These are phyloP conservation scores for Stigmatopora argus DNA, from an alignment of 2,113 vertebrate genomes.

Conservation along the genomic window DNA sequence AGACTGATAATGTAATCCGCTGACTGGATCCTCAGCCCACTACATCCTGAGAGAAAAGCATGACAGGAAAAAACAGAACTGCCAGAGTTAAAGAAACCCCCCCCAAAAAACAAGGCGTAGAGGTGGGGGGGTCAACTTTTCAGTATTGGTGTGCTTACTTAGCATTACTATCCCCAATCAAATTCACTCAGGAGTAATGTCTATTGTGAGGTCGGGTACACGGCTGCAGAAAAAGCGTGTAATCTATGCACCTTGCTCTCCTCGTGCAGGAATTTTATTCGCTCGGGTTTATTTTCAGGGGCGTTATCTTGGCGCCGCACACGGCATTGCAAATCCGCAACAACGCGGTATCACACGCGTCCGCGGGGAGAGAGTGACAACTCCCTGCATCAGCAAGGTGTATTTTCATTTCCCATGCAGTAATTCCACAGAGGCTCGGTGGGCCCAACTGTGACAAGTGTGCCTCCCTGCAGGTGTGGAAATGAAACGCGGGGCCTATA, in stretches of 20 bases:
- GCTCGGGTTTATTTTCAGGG: constrained; percentile 27
- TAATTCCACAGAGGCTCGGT: constrained; percentile 65
- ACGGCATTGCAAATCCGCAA: constrained; percentile 43
- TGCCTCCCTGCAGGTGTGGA: constrained; percentile 81
- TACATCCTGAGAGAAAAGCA: constrained; percentile 61
- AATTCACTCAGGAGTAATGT: constrained; percentile 12
- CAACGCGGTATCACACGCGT: constrained; percentile 43
- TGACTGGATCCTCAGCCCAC: constrained; percentile 72
- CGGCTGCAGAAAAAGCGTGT: constrained; percentile 22
- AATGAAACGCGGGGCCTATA: constrained; percentile 83
- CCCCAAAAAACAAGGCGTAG: not conserved
- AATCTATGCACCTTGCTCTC: constrained; percentile 31
- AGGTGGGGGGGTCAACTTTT: constrained; percentile 33
- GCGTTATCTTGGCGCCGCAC: constrained; percentile 47
- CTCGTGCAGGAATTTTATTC: constrained; percentile 34
- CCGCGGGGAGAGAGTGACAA: constrained; percentile 59
- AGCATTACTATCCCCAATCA: constrained; percentile 30
- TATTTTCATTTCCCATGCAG: constrained; percentile 69
- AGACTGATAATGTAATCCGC: constrained; percentile 78
- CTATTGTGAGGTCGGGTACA: constrained; percentile 9
- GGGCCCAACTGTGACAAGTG: constrained; percentile 64
- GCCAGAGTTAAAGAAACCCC: constrained; percentile 30
- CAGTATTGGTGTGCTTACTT: constrained; percentile 29
- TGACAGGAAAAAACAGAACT: constrained; percentile 52
- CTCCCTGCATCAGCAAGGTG: constrained; percentile 71